Base-by-base conservation (phyloP, 2,113 vertebrate genomes). In the Oryzias woworae region DNA sequence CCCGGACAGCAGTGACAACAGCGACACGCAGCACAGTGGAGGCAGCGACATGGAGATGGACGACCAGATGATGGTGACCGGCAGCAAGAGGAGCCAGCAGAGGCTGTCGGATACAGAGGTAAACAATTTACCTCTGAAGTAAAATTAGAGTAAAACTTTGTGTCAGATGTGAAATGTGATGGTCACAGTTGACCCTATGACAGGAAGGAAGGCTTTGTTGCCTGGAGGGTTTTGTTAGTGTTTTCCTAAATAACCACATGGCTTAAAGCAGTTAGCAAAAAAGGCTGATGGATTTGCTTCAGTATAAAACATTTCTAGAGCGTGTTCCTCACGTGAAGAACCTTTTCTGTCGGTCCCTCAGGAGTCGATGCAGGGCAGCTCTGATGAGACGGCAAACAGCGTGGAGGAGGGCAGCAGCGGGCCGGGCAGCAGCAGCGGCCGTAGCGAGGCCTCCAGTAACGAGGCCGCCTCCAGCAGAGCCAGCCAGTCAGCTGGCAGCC, bases 331-430 rank as follows among this genome's bases (percentile, higher is more conserved):
- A 6, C 26, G 26, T 36, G 36, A 36, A 36, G 36, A 36, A 36
- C 36, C 10, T 3, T 10, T 36, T 17, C 15, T 58, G 23, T 18
- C 12, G 43, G 46, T 0, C 78, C 81, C 46, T 7, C 62, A 99
- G 97, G 97, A 99, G 83, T 99, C 97, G 41, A 95, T 99, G 95
- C 97, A 98, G 85, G 97, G 96, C 81, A 99, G 97, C 90, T 99
- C 97, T 0, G 97, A 99, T 13, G 97, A 99, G 89, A 98, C 97
- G 26, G 97, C 95, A 12, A 99, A 99, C 86, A 99, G 97, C 13
- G 96, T 95, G n/a, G 97, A 99, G 87, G 97, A 98, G 69, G 96
- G 95, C 83, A 98, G 96, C 84, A 98, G 96, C 5, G 95, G 96
- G n/a, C 95, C 96, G 17, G 96, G 96, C 23, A 97, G 96, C 83